phyloP scores from a whole-genome alignment of 2,797 vertebrate species.

The Sparidentex hasta region DNA sequence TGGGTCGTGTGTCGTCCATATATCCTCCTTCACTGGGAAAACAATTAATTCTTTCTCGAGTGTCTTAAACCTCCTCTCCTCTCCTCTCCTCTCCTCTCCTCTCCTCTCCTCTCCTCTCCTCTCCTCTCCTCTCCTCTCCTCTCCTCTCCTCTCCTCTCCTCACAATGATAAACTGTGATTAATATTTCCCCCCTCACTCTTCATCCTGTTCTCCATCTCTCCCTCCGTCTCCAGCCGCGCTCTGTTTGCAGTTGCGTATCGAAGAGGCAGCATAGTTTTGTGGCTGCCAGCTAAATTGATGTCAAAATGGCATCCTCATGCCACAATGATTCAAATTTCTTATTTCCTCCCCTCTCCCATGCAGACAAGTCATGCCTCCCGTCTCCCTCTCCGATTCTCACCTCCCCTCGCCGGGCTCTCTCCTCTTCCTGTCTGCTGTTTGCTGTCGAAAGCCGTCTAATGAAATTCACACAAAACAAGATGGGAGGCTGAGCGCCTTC shows the following conservation, averaged over 20 bases:
- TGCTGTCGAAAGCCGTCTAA: conserved; percentile 64
- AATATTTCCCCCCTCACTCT: not conserved
- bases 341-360: conserved; percentile 48
- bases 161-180: conserved; percentile 30
- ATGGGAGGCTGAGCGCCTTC: conserved; percentile 36
- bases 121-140: not conserved
- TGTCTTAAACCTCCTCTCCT: not conserved
- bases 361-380: conserved; percentile 25
- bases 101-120: not conserved
- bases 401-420: not conserved
- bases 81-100: not conserved
- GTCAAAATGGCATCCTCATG: conserved; percentile 70
- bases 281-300: conserved; percentile 66
- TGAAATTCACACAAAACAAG: conserved; percentile 73
- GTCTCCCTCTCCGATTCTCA: conserved; percentile 46
- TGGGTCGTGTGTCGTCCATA: not conserved
- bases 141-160: not conserved
- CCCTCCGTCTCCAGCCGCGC: conserved; percentile 1
- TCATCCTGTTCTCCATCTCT: not conserved
- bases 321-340: conserved; percentile 68
- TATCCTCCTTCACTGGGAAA: conserved; percentile 8
- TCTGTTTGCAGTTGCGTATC: conserved; percentile 49
- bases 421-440: conserved; percentile 47
- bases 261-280: conserved; percentile 41
- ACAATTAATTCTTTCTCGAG: no score